Evolutionary conservation across 2,797 vertebrate genomes (phyloP), one percentile per base, ranked within the genome.

Genomic region (Sebastes alutus): DNA sequence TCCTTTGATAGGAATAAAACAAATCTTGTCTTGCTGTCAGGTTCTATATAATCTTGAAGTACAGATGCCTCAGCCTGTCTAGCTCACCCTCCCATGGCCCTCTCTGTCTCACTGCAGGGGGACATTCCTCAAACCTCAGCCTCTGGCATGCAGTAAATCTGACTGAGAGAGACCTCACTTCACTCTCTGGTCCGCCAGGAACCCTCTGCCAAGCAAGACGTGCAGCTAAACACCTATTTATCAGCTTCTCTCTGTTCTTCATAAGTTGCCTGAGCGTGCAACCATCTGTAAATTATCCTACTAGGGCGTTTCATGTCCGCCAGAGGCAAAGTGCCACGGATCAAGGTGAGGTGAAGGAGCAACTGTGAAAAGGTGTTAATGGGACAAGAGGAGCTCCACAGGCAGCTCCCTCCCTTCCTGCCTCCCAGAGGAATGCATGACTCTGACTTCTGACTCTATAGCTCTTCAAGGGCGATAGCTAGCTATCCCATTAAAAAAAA

Each of bases 61-160:
- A 84, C 83, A 90, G 88, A 93, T 87, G 78, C 60, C 78, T 86
- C 65, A 7, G 82, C 75, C 72, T 92, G 87, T 86, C 84, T 82
- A 10, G 38, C 67, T 85, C 86, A 81, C 84, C 85, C 90, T 84
- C 83, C 84, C 60, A 70, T 85, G 67, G 79, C 84, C 70, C 74
- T 82, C 88, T 79, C 69, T 77, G 62, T 86, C 86, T 91, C 93
- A 90, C 92, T 91, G 85, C 85, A 86, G 90, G 92, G 91, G 91
- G 89, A 90, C 92, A 94, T 94, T 95, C 93, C 90, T 94, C 87
- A 90, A 88, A 88, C 74, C 81, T 92, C 84, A 82, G 89, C 84
- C 84, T 92, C 85, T 92, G 90, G 90, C 90, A 89, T 86, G 92
- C 87, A 89, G 88, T 93, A 94, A 93, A 92, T 92, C 84, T 92